A percentile compares a stretch with the other conserved stretches of the same genome.
phyloP scores from a whole-genome alignment of 2,113 vertebrate genomes.

The Gymnocephalus cernua region DNA sequence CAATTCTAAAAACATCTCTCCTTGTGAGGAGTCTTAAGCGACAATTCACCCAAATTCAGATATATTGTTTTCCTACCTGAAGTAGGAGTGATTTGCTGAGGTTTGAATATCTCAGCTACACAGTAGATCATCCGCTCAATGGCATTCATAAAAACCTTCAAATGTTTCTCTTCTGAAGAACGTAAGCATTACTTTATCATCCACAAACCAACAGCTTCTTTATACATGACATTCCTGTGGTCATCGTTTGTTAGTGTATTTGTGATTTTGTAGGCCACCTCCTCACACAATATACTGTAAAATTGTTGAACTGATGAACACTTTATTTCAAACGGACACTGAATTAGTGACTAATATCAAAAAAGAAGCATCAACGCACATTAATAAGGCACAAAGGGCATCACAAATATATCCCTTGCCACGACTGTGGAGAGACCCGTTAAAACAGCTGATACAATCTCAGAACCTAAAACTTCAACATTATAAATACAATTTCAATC shows the following conservation, averaged over 20 bases:
- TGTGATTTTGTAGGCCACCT: neutral
- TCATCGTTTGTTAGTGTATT: neutral
- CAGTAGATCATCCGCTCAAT: neutral
- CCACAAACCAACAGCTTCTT: neutral
- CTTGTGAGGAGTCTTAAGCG: neutral
- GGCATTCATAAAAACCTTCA: neutral
- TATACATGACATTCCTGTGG: neutral
- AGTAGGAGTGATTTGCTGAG: neutral
- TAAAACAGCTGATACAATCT: constrained; percentile 50
- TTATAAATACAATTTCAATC: constrained; percentile 72
- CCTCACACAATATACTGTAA: neutral
- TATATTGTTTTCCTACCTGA: neutral
- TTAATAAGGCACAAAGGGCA: constrained; percentile 14
- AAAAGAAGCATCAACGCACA: constrained; percentile 35
- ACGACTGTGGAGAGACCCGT: constrained; percentile 10
- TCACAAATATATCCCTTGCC: constrained; percentile 15
- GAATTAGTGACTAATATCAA: constrained; percentile 19
- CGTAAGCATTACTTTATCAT: neutral
- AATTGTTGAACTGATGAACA: constrained; percentile 9
- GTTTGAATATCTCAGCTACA: neutral
- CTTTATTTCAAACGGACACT: constrained; percentile 68
- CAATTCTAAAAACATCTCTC: neutral
- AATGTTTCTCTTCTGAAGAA: neutral
- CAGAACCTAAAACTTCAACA: constrained; percentile 32
- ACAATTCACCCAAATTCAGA: neutral